phyloP scores from a whole-genome alignment of 2,113 vertebrate genomes.

The Pelecanoides urinatrix region DNA sequence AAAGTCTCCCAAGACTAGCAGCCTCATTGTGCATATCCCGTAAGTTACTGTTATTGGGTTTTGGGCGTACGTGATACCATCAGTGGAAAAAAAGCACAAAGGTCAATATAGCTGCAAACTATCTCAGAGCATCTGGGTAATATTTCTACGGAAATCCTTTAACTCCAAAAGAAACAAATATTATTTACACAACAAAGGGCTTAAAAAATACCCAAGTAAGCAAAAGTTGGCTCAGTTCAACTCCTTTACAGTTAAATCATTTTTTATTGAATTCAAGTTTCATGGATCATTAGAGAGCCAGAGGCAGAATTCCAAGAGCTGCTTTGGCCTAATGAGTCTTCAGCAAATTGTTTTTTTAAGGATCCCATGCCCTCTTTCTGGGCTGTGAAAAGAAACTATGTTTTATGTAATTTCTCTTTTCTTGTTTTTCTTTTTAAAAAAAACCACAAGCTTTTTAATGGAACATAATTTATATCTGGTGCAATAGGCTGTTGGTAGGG shows the following conservation, averaged over 20 bases:
- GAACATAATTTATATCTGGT: constrained; percentile 32
- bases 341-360: constrained; percentile 72
- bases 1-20: constrained; percentile 64
- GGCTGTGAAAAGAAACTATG: constrained; percentile 16
- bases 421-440: neutral
- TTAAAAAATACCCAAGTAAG: constrained; percentile 53
- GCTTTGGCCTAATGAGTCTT: constrained; percentile 75
- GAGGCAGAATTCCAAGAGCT: constrained; percentile 66
- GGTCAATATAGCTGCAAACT: constrained; percentile 47
- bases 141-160: constrained; percentile 31
- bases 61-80: constrained; percentile 1
- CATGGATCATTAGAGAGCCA: constrained; percentile 76
- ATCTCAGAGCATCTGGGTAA: neutral
- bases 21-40: constrained; percentile 51
- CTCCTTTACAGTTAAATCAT: constrained; percentile 72
- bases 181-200: constrained; percentile 63
- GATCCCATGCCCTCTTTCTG: constrained; percentile 13
- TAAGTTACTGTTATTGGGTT: constrained; percentile 48
- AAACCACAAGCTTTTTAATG: neutral
- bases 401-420: constrained; percentile 9
- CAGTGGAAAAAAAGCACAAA: neutral
- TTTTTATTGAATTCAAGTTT: constrained; percentile 81
- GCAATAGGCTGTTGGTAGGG: neutral
- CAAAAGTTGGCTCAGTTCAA: constrained; percentile 56
- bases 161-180: constrained; percentile 60